Evolutionary conservation across 2,888 invertebrate species (phyloP), one percentile per base, ranked within the genome.

Genomic region (Alloplasta piceator): DNA sequence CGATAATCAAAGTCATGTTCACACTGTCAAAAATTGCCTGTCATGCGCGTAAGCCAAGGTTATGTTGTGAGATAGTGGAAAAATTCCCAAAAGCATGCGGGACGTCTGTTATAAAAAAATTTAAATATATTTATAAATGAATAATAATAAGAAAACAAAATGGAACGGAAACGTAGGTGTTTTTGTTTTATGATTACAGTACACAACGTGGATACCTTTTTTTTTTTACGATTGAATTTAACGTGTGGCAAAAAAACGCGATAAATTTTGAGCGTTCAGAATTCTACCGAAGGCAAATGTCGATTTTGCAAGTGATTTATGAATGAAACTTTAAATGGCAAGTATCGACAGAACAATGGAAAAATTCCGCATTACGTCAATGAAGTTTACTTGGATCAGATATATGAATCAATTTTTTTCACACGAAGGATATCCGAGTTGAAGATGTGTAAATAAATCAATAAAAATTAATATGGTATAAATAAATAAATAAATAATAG

Each of bases 21-120:
- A 77, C 84, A 85, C 81, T 85, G 82, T 83, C 85, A 84, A 83
- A 87, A 85, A 81, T 86, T 89, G 85, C 86, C 85, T 89, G 87
- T 86, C 91, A 91, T 91, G 91, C 91, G 90, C 90, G 87, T 89
- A 91, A 91, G 90, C 90, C 85, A 89, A 88, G 88, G 87, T 82
- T 89, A 86, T 89, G 87, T 90, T 88, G 89, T 90, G 87, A 91
- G 87, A 89, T 88, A 89, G 87, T 89, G 86, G 83, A 90, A 86
- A 88, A 87, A 87, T 88, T 86, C 89, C 89, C 88, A 89, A 90
- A 88, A 90, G 89, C 92, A 92, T 92, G 92, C 92, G 86, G 88
- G 88, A 89, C 86, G 82, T 87, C 83, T 86, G 85, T 88, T 84
- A 86, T 85, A 84, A 80, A 73, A 75, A 16, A 14, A 43, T 38